A percentile compares a stretch with the other conserved stretches of the same genome.
Evolutionary conservation across 2,888 invertebrate genomes (phyloP).

Genomic region (Graphium colonna): DNA sequence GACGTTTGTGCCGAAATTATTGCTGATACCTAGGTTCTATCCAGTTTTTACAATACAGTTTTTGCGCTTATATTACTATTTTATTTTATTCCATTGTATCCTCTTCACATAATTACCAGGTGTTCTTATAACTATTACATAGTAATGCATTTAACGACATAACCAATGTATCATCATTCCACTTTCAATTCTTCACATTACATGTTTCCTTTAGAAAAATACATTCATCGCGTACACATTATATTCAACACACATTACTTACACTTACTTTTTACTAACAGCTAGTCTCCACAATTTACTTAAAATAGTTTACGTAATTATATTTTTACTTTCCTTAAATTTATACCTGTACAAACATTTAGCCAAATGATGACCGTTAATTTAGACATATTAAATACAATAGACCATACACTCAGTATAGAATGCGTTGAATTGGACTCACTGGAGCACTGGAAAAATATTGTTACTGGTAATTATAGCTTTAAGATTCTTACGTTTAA

Average conservation of each 20-base stretch:
- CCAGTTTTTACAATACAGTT: too few species aligned
- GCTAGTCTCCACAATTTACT: neutral
- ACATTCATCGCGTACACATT: neutral
- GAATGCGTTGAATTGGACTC: neutral
- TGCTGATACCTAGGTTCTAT: too few species aligned
- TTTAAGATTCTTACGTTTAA: neutral
- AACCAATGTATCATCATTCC: too few species aligned
- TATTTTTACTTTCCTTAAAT: neutral
- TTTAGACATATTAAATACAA: neutral
- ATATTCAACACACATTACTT: neutral
- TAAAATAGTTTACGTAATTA: too few species aligned
- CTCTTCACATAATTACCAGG: neutral
- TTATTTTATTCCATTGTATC: neutral
- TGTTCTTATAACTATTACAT: neutral
- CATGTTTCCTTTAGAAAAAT: neutral
- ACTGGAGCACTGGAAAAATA: neutral
- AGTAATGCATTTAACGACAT: neutral
- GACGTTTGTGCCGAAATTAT: neutral
- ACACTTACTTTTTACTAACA: neutral
- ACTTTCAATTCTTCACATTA: neutral
- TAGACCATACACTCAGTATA: conserved; percentile 1
- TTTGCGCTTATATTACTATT: neutral
- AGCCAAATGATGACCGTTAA: neutral
- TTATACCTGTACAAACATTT: too few species aligned
- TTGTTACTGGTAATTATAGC: neutral